A percentile compares a stretch with the other conserved stretches of the same genome.
phyloP scores from a whole-genome alignment of 2,888 invertebrate genomes.

The Nomada lathburiana region DNA sequence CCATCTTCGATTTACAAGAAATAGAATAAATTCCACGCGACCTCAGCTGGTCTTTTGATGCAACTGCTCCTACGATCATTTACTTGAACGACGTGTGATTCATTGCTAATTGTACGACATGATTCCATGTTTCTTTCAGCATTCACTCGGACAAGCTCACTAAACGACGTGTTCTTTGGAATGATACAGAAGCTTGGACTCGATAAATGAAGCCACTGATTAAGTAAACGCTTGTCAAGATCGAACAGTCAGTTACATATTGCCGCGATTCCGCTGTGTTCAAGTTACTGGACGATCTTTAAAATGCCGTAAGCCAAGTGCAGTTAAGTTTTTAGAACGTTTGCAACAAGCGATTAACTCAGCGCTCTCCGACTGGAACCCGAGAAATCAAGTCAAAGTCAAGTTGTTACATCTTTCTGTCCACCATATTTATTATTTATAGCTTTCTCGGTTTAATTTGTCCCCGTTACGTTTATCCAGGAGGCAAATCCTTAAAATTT shows the following conservation, averaged over 20 bases:
- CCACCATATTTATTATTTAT: background rate
- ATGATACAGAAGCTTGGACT: slow-evolving; percentile 18
- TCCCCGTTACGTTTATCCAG: background rate
- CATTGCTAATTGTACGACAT: slow-evolving; percentile 69
- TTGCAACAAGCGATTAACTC: background rate
- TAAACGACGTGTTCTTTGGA: slow-evolving; percentile 22
- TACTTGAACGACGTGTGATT: slow-evolving; percentile 71
- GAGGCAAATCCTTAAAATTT: background rate
- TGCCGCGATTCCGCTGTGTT: background rate
- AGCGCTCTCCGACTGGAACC: background rate
- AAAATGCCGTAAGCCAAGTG: background rate
- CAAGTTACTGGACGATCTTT: background rate
- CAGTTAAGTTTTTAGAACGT: background rate
- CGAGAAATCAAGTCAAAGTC: background rate
- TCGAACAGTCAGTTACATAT: slow-evolving; percentile 18
- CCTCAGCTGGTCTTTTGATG: slow-evolving; percentile 60
- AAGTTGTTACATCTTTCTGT: no score
- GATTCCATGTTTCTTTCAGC: slow-evolving; percentile 62
- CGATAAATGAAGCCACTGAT: slow-evolving; percentile 31
- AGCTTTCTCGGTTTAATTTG: background rate
- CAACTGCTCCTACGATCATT: slow-evolving; percentile 67
- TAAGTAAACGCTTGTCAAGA: slow-evolving; percentile 25
- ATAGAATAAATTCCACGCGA: slow-evolving; percentile 12
- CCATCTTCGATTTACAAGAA: background rate
- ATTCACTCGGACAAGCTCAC: slow-evolving; percentile 21